These are phyloP conservation scores for Alloplasta piceator DNA, from an alignment of 2,888 invertebrate genomes.

Conservation along the genomic window DNA sequence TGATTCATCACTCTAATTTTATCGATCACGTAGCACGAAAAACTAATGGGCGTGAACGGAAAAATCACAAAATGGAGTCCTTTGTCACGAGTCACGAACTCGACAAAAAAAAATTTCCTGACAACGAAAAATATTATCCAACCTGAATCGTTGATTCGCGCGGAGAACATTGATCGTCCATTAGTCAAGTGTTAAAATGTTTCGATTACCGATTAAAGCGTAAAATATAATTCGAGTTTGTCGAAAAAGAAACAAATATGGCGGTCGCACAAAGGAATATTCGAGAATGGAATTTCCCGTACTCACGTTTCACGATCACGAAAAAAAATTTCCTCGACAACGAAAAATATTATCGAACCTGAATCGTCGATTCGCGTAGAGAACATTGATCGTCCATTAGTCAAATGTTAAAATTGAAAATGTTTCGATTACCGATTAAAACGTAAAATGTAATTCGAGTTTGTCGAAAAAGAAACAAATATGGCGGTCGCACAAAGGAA, in stretches of 20 bases:
- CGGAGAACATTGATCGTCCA: neutral
- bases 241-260: neutral
- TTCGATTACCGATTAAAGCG: neutral
- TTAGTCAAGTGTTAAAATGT: neutral
- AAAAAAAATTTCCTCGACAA: neutral
- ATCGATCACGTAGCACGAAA: slow-evolving; percentile 7
- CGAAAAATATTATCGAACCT: neutral
- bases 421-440: neutral
- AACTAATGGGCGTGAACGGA: slow-evolving; percentile 15
- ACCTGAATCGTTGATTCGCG: neutral
- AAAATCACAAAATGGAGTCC: slow-evolving; percentile 40
- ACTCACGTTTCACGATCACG: neutral
- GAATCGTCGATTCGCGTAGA: neutral
- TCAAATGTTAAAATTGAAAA: neutral
- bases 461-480: neutral
- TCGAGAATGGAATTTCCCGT: slow-evolving; percentile 32
- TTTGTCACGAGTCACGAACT: neutral
- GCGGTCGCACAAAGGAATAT: slow-evolving; percentile 25
- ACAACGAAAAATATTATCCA: neutral
- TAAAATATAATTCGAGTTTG: neutral
- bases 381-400: neutral
- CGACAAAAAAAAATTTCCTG: neutral
- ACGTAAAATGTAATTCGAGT: neutral
- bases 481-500: slow-evolving; percentile 1
- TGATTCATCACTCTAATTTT: neutral